These are phyloP conservation scores for Lytechinus variegatus DNA, from an alignment of 35 echinoderm and acorn worm species.

Conservation along the genomic window DNA sequence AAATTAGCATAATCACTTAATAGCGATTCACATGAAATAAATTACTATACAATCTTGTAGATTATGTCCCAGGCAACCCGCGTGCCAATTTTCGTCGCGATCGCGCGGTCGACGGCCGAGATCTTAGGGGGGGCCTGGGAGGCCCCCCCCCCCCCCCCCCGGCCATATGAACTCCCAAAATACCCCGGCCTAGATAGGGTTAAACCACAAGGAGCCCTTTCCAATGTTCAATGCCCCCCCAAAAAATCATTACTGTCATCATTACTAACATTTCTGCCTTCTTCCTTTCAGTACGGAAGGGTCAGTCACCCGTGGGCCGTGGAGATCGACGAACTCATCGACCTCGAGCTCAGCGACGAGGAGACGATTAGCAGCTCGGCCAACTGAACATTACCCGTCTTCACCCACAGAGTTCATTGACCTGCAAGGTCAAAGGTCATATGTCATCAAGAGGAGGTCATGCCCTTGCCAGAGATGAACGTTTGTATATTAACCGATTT, in stretches of 20 bases:
- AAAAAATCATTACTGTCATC: not conserved
- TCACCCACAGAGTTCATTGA: not conserved
- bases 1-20: too few relatives aligned
- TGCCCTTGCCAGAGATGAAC: not conserved
- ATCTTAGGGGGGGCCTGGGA: too few relatives aligned
- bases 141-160: too few relatives aligned
- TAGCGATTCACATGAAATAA: too few relatives aligned
- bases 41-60: too few relatives aligned
- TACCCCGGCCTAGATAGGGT: too few relatives aligned
- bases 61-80: too few relatives aligned
- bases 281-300: conserved; percentile 14
- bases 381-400: not conserved
- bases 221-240: too few relatives aligned
- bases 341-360: conserved; percentile 39
- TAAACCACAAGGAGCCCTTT: too few relatives aligned
- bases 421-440: not conserved
- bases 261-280: not conserved
- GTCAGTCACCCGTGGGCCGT: not conserved
- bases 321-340: conserved; percentile 39
- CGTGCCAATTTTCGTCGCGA: too few relatives aligned
- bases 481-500: conserved; percentile 3
- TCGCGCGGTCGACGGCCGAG: too few relatives aligned
- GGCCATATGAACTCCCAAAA: too few relatives aligned
- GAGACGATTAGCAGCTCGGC: conserved; percentile 2
- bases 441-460: not conserved